Base-by-base conservation (phyloP, 2,888 invertebrate species). In the Drosophila picticornis region DNA sequence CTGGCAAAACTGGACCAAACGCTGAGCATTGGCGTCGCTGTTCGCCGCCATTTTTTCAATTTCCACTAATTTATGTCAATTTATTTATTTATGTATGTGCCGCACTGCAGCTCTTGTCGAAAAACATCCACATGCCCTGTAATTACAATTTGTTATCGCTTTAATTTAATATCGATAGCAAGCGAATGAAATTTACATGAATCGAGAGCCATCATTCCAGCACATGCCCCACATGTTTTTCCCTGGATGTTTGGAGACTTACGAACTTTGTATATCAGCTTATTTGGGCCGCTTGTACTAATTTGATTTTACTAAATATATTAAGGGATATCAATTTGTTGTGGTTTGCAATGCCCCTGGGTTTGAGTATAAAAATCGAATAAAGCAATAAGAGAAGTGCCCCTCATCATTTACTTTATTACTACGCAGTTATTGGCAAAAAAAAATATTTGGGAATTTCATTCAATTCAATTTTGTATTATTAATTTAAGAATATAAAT, bases 91-190 rank as follows among this genome's bases (percentile, higher is more conserved):
- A 90, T 55, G 55, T 19, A 4, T 85, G 77, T 82, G 57, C 55
- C 72, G 48, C 65, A 69, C 34, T 70, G 72, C 68, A 40, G 58
- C 58, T 51, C 55, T 38, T 65, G 48, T 43, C 61, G 51, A 72
- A 84, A 84, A 85, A 82, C 73, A 40, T 50, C 32, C 69, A 38
- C 66, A 64, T 62, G 81, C 61, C 68, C 59, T 50, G 75, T 90
- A 90, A 90, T 88, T 88, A 85, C 86, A 87, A 90, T 86, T 90
- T 90, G 88, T 85, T 90, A 88, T 87, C 90, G 88, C 64, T 79
- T 87, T 87, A 87, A 87, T 88, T 87, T 72, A 81, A 87, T 90
- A 88, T 77, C 77, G 72, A 77, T 65, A 48, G 53, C 59, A 40
- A 40, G 63, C 72, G 70, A 68, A 67, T 57, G 62, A 29, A 59